These are phyloP conservation scores for Spheniscus mendiculus DNA, from an alignment of 2,113 vertebrate genomes.

Conservation along the genomic window DNA sequence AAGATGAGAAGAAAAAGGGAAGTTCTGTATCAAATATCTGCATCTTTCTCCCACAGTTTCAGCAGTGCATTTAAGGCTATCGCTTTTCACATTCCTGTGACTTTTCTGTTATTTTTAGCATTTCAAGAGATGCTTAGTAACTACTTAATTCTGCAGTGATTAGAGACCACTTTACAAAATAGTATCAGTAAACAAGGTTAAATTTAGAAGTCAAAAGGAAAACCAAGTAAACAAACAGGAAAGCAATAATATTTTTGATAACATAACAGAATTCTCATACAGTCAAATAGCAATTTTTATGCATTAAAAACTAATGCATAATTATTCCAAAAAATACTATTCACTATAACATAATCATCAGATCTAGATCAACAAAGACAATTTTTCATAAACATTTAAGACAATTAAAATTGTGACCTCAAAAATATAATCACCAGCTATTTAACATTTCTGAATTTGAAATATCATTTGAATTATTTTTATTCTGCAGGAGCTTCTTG, in stretches of 20 bases:
- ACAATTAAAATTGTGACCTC: neutral
- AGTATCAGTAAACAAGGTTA: neutral
- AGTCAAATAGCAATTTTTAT: neutral
- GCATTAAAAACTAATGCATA: neutral
- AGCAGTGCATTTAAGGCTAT: neutral
- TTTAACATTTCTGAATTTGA: neutral
- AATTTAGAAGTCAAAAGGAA: constrained; percentile 21
- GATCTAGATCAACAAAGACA: neutral
- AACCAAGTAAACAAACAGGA: neutral
- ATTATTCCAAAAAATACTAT: neutral
- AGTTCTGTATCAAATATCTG: neutral
- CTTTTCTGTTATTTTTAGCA: neutral
- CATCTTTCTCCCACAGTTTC: neutral
- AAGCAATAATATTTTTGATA: neutral
- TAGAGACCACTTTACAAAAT: neutral
- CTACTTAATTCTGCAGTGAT: neutral
- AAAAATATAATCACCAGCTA: neutral
- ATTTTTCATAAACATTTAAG: neutral
- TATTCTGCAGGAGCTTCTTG: neutral
- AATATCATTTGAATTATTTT: neutral
- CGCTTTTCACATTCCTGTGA: neutral
- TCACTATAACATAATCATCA: neutral
- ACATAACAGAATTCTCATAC: neutral
- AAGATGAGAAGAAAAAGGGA: neutral
- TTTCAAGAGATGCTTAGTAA: neutral